Percentiles rank a stretch among this genome's conserved stretches.
Conservation (phyloP, 92 coral and sea anemone genomes). For the Metridium senile region DNA sequence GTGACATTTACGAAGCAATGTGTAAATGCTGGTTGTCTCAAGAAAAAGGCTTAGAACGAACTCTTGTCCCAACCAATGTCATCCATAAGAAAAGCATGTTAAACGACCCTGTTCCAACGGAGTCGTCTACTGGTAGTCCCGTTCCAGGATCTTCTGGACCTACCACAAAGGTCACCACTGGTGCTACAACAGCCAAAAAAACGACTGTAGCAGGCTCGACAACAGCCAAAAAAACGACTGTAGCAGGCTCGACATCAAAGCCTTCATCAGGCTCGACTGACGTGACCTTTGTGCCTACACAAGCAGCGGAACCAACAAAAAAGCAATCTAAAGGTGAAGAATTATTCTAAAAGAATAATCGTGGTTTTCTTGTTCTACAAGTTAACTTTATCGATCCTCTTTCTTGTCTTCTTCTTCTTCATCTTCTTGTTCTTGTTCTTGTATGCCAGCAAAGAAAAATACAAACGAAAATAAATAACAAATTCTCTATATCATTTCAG, state of each 20-base stretch:
- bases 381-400: too few species aligned
- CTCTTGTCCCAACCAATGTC: constrained; percentile 1
- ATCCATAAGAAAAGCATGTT: neutral
- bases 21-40: constrained; percentile 6
- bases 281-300: too few species aligned
- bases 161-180: neutral
- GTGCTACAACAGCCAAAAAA: neutral
- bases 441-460: too few species aligned
- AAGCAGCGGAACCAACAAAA: too few species aligned
- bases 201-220: neutral
- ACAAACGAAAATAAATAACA: too few species aligned
- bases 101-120: neutral
- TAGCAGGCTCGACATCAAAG: too few species aligned
- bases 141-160: neutral
- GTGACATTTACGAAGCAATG: constrained; percentile 4
- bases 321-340: too few species aligned
- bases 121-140: neutral
- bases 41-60: neutral
- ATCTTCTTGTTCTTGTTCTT: too few species aligned
- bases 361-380: too few species aligned
- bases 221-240: neutral
- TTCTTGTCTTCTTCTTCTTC: too few species aligned
- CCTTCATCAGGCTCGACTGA: too few species aligned
- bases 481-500: neutral
- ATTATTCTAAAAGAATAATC: too few species aligned